These are phyloP conservation scores for Coenonympha glycerion DNA, from an alignment of 2,888 invertebrate genomes.

Conservation along the genomic window DNA sequence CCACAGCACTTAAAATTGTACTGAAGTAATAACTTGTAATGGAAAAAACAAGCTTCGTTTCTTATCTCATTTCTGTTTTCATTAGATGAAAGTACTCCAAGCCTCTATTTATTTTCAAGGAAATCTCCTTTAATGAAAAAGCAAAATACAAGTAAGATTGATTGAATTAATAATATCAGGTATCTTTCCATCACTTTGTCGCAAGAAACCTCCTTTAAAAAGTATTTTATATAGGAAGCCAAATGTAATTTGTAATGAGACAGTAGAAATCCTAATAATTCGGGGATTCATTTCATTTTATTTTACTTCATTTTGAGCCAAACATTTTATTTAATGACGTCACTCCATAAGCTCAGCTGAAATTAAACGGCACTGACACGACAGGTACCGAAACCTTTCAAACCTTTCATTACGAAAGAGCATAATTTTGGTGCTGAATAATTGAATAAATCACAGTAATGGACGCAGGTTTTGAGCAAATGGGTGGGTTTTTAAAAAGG, in stretches of 20 bases:
- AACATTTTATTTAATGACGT: background rate
- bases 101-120: too few relatives aligned
- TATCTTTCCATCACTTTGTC: background rate
- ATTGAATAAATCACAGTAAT: slow-evolving; percentile 69
- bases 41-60: too few relatives aligned
- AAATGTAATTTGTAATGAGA: background rate
- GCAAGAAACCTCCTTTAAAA: background rate
- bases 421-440: slow-evolving; percentile 63
- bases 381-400: slow-evolving; percentile 27
- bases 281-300: background rate
- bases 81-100: too few relatives aligned
- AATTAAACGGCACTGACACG: slow-evolving; percentile 21
- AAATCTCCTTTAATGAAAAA: too few relatives aligned
- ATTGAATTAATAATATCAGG: background rate
- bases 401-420: slow-evolving; percentile 36
- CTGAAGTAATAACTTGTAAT: too few relatives aligned
- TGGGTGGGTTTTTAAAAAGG: slow-evolving; percentile 33
- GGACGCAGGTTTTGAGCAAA: slow-evolving; percentile 56
- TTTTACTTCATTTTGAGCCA: background rate
- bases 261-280: background rate
- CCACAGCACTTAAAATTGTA: too few relatives aligned
- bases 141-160: too few relatives aligned
- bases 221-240: background rate
- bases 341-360: slow-evolving; percentile 15
- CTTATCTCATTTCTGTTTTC: too few relatives aligned